These are phyloP conservation scores for Unio pictorum DNA, from an alignment of 2,888 invertebrate species.

Conservation along the genomic window DNA sequence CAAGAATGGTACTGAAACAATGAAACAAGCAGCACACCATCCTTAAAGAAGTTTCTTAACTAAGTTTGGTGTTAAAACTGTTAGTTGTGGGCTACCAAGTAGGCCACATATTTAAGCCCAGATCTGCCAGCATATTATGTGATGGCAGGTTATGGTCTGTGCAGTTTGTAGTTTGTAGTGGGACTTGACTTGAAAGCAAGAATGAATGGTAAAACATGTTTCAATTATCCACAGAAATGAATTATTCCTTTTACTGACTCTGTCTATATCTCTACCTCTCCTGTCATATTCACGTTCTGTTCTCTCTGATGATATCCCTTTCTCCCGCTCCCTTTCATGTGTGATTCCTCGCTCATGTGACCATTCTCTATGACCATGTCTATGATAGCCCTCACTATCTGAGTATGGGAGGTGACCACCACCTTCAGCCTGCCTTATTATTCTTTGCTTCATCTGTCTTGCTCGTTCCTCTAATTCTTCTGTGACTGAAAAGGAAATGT, in stretches of 20 bases:
- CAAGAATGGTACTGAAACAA: too few species aligned
- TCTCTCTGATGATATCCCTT: constrained; percentile 34
- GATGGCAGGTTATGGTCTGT: too few species aligned
- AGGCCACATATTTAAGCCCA: too few species aligned
- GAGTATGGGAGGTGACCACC: constrained; percentile 37
- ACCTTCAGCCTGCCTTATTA: constrained; percentile 68
- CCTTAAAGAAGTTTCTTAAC: too few species aligned
- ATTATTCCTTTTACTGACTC: constrained; percentile 2
- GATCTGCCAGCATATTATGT: too few species aligned
- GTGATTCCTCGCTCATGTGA: constrained; percentile 18
- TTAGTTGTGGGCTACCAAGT: too few species aligned
- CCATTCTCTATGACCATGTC: constrained; percentile 17
- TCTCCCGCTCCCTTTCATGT: constrained; percentile 34
- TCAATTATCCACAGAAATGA: too few species aligned
- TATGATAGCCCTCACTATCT: constrained; percentile 51
- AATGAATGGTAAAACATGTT: too few species aligned
- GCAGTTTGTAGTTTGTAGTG: too few species aligned
- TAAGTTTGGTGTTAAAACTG: too few species aligned
- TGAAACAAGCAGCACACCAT: too few species aligned
- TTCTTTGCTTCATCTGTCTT: constrained; percentile 81
- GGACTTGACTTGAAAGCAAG: too few species aligned
- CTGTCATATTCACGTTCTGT: constrained; percentile 46
- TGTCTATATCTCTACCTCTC: constrained; percentile 50
- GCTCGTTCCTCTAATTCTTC: constrained; percentile 87
- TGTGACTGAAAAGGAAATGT: constrained; percentile 57